Conservation (phyloP, 2,113 vertebrate genomes). For the Rhodinocichla rosea region DNA sequence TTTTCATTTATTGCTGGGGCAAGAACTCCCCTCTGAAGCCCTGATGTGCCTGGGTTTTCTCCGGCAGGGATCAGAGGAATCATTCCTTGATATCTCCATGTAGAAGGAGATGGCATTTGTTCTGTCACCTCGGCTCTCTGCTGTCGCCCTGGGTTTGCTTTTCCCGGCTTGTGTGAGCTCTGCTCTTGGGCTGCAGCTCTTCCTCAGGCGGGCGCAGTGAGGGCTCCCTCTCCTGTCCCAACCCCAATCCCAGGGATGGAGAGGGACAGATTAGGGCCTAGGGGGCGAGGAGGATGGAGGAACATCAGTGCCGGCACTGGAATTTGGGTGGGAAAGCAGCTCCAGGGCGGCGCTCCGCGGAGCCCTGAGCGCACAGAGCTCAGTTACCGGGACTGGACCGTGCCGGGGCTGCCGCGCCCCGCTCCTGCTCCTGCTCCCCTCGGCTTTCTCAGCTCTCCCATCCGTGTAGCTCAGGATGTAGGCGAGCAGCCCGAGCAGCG, state of each 20-base stretch:
- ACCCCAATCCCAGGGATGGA: not conserved
- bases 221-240: constrained; percentile 8
- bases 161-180: not conserved
- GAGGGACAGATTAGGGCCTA: not conserved
- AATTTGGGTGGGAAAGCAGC: not conserved
- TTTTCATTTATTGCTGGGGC: not conserved
- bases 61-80: not conserved
- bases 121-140: not conserved
- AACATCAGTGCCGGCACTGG: not conserved
- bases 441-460: not conserved
- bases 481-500: not conserved
- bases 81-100: accelerated
- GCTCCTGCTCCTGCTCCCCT: accelerated
- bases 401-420: accelerated
- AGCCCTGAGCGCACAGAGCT: not conserved
- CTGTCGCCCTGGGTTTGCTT: not conserved
- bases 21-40: not conserved
- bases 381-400: accelerated
- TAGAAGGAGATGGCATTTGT: not conserved
- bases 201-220: not conserved
- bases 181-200: accelerated
- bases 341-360: accelerated
- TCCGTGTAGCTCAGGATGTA: not conserved
- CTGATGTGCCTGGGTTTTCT: not conserved
- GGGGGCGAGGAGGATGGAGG: not conserved